Conservation (phyloP, 2,797 vertebrate genomes). For the Rhinella marina region DNA sequence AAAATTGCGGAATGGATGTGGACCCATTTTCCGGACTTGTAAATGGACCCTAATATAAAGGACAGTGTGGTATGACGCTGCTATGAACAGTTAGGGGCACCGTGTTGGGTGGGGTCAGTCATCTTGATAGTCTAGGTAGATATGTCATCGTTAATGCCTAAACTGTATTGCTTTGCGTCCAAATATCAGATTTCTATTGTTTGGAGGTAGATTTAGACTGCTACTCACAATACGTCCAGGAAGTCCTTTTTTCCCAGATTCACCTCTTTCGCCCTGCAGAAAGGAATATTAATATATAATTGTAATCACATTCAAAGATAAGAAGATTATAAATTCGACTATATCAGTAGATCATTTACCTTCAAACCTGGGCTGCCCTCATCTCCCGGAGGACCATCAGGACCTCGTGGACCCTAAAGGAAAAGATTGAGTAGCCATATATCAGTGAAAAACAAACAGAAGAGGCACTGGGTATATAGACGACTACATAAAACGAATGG, state of each 20-base stretch:
- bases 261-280: constrained; percentile 88
- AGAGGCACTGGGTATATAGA: not conserved
- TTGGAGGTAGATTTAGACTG: not conserved
- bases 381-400: constrained; percentile 88
- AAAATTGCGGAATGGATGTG: too few species aligned
- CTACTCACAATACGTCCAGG: constrained; percentile 86
- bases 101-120: too few species aligned
- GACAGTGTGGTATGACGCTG: too few species aligned
- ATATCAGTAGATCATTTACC: constrained; percentile 74
- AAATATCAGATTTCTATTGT: not conserved
- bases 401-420: constrained; percentile 86
- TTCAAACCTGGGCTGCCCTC: constrained; percentile 84
- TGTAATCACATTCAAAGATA: not conserved
- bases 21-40: too few species aligned
- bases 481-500: not conserved
- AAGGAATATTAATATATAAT: constrained; percentile 54
- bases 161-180: not conserved
- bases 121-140: not conserved
- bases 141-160: not conserved
- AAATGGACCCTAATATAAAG: too few species aligned
- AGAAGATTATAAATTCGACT: not conserved
- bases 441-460: not conserved
- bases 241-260: constrained; percentile 82
- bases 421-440: not conserved
- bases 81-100: too few species aligned